A percentile compares a stretch with the other conserved stretches of the same genome.
Evolutionary conservation across 64 coral and sea anemone genomes (phyloP).

Genomic region (Porites lutea): DNA sequence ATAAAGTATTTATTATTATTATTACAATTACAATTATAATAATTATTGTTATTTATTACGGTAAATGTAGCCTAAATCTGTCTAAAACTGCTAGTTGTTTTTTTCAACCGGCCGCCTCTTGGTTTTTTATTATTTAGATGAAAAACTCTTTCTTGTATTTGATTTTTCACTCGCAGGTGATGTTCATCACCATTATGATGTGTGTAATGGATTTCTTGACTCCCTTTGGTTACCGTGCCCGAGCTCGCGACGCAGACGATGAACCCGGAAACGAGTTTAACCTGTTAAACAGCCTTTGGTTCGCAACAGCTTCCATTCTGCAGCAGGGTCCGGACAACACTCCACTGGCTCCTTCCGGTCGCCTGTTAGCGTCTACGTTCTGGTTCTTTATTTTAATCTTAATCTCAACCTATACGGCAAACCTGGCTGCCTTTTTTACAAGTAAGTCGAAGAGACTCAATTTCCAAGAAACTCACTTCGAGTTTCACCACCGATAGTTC

Average conservation of each 20-base stretch:
- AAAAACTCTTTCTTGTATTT: too few species aligned
- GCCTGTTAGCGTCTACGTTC: conserved; percentile 87
- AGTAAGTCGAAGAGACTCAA: conserved; percentile 48
- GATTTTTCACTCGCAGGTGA: conserved; percentile 35
- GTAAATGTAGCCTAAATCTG: too few species aligned
- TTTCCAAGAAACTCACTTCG: too few species aligned
- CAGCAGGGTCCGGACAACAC: conserved; percentile 95
- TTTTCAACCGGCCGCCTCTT: too few species aligned
- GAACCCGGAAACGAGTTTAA: conserved; percentile 91
- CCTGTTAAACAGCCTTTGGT: conserved; percentile 97
- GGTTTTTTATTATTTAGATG: too few species aligned
- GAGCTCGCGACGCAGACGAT: conserved; percentile 75
- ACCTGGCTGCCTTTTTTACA: conserved; percentile 96
- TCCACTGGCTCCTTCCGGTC: conserved; percentile 86
- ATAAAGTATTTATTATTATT: too few species aligned
- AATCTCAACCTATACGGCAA: conserved; percentile 98
- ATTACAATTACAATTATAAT: too few species aligned
- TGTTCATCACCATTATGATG: conserved; percentile 76
- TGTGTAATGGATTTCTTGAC: conserved; percentile 81
- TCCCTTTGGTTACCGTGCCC: conserved; percentile 88
- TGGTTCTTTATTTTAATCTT: conserved; percentile 99
- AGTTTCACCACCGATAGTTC: too few species aligned
- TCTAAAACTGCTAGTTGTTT: too few species aligned
- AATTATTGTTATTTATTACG: too few species aligned
- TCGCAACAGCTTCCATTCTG: conserved; percentile 92